Percentiles rank a stretch among this genome's conserved stretches.
Evolutionary conservation across 2,888 invertebrate species (phyloP).

Genomic region (Pocota personata): DNA sequence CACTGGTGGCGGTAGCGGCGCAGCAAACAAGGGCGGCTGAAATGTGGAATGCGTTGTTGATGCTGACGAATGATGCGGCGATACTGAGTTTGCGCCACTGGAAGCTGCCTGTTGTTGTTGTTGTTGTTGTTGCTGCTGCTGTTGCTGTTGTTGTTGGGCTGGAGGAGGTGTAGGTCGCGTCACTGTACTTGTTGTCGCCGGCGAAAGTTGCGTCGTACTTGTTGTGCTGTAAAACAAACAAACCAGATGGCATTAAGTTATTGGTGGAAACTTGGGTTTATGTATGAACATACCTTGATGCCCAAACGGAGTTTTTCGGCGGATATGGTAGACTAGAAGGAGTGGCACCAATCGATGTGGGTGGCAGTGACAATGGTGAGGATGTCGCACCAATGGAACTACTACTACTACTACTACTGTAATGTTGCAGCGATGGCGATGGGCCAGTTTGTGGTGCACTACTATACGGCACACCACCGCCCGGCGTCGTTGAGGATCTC

Average conservation of each 20-base stretch:
- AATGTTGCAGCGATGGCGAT: conserved; percentile 80
- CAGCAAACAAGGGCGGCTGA: conserved; percentile 88
- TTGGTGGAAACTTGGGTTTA: neutral
- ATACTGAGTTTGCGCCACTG: conserved; percentile 84
- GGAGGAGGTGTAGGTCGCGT: conserved; percentile 85
- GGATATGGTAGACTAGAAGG: conserved; percentile 80
- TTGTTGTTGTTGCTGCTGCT: conserved; percentile 77
- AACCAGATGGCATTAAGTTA: neutral
- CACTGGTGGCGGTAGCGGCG: conserved; percentile 85
- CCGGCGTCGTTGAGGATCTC: conserved; percentile 84
- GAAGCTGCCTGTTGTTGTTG: conserved; percentile 72
- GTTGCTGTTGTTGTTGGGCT: conserved; percentile 79
- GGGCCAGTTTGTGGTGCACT: conserved; percentile 77
- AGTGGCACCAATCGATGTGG: conserved; percentile 77
- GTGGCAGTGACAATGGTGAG: conserved; percentile 78
- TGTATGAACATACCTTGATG: conserved; percentile 73
- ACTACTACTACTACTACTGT: conserved; percentile 75
- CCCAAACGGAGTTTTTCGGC: conserved; percentile 76
- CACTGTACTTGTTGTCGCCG: conserved; percentile 83
- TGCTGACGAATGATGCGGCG: conserved; percentile 83
- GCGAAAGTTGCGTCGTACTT: conserved; percentile 82
- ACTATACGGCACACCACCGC: conserved; percentile 75
- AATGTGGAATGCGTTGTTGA: conserved; percentile 82
- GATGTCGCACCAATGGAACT: conserved; percentile 77
- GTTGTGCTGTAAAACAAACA: conserved; percentile 76